Evolutionary conservation across 1,140 invertebrate genomes (phyloP), one percentile per base, ranked within the genome.

Genomic region (Macrotrachela quadricornifera): DNA sequence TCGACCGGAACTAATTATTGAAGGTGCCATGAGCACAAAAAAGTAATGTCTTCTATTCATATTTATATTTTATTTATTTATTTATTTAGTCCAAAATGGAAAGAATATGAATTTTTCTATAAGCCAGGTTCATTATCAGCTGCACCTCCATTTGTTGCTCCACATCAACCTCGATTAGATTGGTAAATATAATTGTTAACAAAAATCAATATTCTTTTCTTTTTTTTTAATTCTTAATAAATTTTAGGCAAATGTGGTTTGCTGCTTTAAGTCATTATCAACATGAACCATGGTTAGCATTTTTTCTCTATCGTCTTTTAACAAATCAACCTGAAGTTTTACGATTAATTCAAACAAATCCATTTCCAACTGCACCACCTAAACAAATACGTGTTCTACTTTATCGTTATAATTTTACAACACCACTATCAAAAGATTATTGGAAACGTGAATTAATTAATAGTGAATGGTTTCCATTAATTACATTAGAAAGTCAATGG

Each of bases 151-250:
- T 76, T 83, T 67, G 76, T 83, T 83, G 81, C 77, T 40, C 83
- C 83, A 55, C 78, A 85, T 70, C 80, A 83, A 62, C 82, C 82
- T 4, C 69, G 82, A 48, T 67, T 86, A 11, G 83, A 86, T 64
- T 83, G 81, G 80, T 30, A 30, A 30, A 30, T 30, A 30, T 30
- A 30, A 30, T 4, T 4, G 3, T 30, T 30, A 4, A 4, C 3
- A 30, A 30, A 30, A 30, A 30, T 30, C 21, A 8, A 30, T 30
- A 30, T 30, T 30, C 21, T 4, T 30, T 4, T 30, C 2, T n/a
- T n/a, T n/a, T n/a, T n/a, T n/a, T n/a, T n/a, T n/a, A n/a, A n/a
- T n/a, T n/a, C n/a, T n/a, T n/a, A n/a, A n/a, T n/a, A n/a, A n/a
- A n/a, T n/a, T 30, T 30, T 30, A 30, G 21, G 21, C 82, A 85